Evolutionary conservation across 1,140 invertebrate species (phyloP).

Genomic region (Drosophila asahinai): DNA sequence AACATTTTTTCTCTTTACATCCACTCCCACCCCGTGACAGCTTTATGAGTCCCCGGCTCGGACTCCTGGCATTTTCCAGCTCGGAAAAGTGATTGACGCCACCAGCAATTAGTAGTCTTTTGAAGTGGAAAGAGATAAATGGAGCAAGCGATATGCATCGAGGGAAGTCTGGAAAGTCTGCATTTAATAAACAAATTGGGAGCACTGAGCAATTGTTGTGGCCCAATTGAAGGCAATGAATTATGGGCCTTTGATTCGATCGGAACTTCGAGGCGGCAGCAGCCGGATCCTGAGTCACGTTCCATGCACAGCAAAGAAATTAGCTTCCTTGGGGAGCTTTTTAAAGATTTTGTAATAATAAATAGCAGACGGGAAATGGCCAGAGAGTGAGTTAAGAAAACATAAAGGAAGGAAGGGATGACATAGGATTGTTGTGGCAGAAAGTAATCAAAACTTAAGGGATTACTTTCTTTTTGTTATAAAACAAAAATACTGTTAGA

Average conservation of each 20-base stretch:
- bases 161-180: slow-evolving; percentile 37
- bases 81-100: slow-evolving; percentile 52
- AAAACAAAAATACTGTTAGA: too few species aligned
- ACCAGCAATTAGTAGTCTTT: slow-evolving; percentile 55
- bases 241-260: slow-evolving; percentile 48
- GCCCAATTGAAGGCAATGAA: slow-evolving; percentile 54
- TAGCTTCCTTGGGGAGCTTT: neutral
- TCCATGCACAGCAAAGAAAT: slow-evolving; percentile 10
- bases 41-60: slow-evolving; percentile 35
- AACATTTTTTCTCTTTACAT: slow-evolving; percentile 20
- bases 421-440: too few species aligned
- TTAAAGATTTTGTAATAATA: neutral
- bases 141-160: slow-evolving; percentile 45
- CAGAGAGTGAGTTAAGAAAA: neutral
- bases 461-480: too few species aligned
- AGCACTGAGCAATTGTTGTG: slow-evolving; percentile 58
- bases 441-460: too few species aligned
- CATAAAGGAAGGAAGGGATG: too few species aligned
- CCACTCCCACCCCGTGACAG: slow-evolving; percentile 11
- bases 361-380: neutral
- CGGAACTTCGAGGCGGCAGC: slow-evolving; percentile 9
- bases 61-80: slow-evolving; percentile 30
- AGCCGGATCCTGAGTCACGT: slow-evolving; percentile 31
- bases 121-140: slow-evolving; percentile 63
- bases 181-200: slow-evolving; percentile 76